A percentile compares a stretch with the other conserved stretches of the same genome.
phyloP scores from a whole-genome alignment of 2,888 invertebrate genomes.

The Drosophila ustulata region DNA sequence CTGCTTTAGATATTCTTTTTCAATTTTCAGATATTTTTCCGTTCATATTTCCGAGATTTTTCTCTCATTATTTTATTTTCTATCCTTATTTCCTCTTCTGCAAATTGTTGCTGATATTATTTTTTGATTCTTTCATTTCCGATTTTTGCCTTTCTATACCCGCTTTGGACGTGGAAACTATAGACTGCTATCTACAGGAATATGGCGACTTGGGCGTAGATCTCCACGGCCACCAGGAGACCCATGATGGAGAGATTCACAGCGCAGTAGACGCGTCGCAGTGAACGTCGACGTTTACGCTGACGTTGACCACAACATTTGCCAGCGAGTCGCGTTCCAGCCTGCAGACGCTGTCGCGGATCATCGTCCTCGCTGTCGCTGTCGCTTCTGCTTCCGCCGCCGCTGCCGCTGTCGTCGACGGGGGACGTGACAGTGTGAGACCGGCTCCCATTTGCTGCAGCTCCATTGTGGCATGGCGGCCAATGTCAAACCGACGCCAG shows the following conservation, averaged over 20 bases:
- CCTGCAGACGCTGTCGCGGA: slow-evolving; percentile 54
- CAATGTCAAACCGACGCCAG: slow-evolving; percentile 85
- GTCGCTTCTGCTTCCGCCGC: slow-evolving; percentile 21
- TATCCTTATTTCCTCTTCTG: too few species aligned
- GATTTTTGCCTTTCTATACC: too few species aligned
- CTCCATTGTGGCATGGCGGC: slow-evolving; percentile 80
- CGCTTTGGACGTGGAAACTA: too few species aligned
- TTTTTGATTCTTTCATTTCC: not conserved
- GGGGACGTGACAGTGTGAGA: slow-evolving; percentile 20
- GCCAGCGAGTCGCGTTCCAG: slow-evolving; percentile 58
- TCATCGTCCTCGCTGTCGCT: slow-evolving; percentile 30
- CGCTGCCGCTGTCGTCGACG: slow-evolving; percentile 23
- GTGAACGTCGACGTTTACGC: slow-evolving; percentile 81
- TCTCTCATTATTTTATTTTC: too few species aligned
- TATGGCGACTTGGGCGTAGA: slow-evolving; percentile 84
- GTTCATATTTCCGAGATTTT: too few species aligned
- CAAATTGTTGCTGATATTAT: not conserved
- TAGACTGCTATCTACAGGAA: slow-evolving; percentile 70
- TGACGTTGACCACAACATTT: slow-evolving; percentile 80
- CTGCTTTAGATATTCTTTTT: not conserved
- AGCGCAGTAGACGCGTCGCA: slow-evolving; percentile 83
- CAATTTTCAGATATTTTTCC: not conserved
- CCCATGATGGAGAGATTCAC: slow-evolving; percentile 83
- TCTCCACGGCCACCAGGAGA: slow-evolving; percentile 83
- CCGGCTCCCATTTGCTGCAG: slow-evolving; percentile 67